Evolutionary conservation across 2,113 vertebrate genomes (phyloP).

Genomic region (Cyrtonyx montezumae): DNA sequence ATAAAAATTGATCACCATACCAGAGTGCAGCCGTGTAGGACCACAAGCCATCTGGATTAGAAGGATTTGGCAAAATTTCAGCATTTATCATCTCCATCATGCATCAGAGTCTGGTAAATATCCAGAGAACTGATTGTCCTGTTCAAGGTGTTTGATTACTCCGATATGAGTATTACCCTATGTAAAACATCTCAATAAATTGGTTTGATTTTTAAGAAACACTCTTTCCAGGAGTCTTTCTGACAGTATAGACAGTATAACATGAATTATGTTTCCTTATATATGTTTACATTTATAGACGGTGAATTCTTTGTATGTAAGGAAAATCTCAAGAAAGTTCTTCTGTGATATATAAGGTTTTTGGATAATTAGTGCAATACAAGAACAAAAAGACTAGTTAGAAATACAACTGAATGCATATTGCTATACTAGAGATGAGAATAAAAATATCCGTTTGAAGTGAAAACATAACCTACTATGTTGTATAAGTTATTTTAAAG

Average conservation of each 20-base stretch:
- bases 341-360: not conserved
- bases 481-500: not conserved
- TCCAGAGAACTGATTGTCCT: not conserved
- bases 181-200: not conserved
- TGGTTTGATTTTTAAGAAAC: not conserved
- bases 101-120: not conserved
- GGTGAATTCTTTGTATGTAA: not conserved
- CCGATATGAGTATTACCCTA: not conserved
- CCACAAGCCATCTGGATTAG: not conserved
- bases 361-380: not conserved
- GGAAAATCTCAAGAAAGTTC: not conserved
- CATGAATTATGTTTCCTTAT: not conserved
- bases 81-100: not conserved
- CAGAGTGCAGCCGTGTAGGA: not conserved
- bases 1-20: not conserved
- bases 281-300: not conserved
- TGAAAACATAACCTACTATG: not conserved
- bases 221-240: fast-evolving
- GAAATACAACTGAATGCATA: not conserved
- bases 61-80: not conserved
- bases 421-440: not conserved
- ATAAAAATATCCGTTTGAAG: not conserved
- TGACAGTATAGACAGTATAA: not conserved
- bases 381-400: not conserved
- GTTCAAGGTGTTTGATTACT: not conserved